Evolutionary conservation across 2,113 vertebrate species (phyloP).

Genomic region (Brienomyrus brachyistius): DNA sequence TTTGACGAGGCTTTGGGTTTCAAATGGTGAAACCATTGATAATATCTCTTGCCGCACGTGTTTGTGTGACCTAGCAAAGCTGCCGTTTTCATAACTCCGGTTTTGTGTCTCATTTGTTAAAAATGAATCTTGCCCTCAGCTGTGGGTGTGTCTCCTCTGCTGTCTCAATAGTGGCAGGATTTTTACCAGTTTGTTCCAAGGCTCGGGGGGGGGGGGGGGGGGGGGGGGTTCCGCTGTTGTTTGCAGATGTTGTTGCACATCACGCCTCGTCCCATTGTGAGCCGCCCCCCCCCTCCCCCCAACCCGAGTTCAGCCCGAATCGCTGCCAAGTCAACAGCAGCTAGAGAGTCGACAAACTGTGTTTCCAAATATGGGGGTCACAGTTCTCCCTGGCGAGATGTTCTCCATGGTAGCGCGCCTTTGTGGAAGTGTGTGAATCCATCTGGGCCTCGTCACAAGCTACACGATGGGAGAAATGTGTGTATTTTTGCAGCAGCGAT

Average conservation of each 20-base stretch:
- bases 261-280: background rate
- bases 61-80: background rate
- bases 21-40: background rate
- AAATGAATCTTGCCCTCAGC: background rate
- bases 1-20: background rate
- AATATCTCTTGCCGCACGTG: background rate
- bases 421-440: background rate
- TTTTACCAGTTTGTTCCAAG: background rate
- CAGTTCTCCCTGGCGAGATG: background rate
- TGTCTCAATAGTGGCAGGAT: background rate
- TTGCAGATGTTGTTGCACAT: background rate
- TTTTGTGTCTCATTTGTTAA: background rate
- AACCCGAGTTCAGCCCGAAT: background rate
- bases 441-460: background rate
- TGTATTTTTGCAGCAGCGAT: background rate
- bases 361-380: conserved; percentile 4
- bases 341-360: background rate
- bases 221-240: background rate
- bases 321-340: background rate
- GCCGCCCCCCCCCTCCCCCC: background rate
- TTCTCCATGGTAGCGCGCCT: background rate
- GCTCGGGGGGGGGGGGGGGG: background rate
- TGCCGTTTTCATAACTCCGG: background rate
- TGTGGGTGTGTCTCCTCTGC: background rate
- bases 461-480: background rate